Evolutionary conservation across 1,140 invertebrate species (phyloP), one percentile per base, ranked within the genome.

Genomic region (Vollenhovia emeryi): DNA sequence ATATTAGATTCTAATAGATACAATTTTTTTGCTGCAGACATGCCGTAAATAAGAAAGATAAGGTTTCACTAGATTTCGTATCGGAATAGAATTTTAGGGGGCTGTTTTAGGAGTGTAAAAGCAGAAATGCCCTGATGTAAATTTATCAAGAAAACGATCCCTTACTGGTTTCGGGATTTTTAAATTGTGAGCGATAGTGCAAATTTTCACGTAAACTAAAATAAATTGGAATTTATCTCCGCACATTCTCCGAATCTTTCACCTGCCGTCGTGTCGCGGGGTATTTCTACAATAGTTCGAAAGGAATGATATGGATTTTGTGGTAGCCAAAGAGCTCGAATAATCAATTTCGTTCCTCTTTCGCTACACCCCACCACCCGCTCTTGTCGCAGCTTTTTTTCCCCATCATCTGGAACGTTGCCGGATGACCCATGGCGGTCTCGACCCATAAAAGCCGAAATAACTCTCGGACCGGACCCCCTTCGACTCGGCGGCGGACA

Each of bases 381-480:
- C 40, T 15, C 52, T 64, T 40, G 59, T 76, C 60, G 50, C 62
- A 68, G 69, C 52, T 87, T 89, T 90, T 73, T 73, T 84, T 83
- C 85, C 76, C 87, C 87, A 71, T 91, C 78, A 91, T 91, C 91
- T 91, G 91, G 90, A 91, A 91, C 87, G 88, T 74, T 91, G 91
- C 91, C 91, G 90, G 91, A 89, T 87, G 76, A 88, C 86, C 82
- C 85, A 59, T 69, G 90, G 60, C 57, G 89, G 88, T 91, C 80
- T 73, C 90, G 90, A 91, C 83, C 91, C 91, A 91, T 92, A 92
- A 92, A 92, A 91, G 87, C 83, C 89, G 90, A 92, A 92, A 92
- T 92, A 92, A 92, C 89, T 92, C 90, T 91, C 87, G 79, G 88
- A 75, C 85, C 84, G 62, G 52, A 55, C 85, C 85, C 78, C 60